Evolutionary conservation across 92 coral and sea anemone species (phyloP).

Genomic region (Zoanthus sociatus): DNA sequence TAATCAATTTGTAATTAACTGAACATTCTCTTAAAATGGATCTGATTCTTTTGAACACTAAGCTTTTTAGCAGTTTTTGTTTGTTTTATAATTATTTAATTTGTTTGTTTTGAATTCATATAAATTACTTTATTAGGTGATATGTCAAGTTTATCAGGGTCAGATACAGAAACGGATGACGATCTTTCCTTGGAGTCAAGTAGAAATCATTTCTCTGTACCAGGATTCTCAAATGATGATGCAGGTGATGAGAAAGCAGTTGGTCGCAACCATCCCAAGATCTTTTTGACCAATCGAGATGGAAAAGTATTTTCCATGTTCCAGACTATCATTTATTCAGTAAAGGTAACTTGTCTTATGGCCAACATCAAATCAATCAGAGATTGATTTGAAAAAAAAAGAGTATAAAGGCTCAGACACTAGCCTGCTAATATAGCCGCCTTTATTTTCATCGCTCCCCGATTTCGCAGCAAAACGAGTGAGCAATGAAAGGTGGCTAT

Average conservation of each 20-base stretch:
- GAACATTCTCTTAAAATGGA: no score
- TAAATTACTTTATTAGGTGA: conserved; percentile 75
- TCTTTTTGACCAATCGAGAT: conserved; percentile 71
- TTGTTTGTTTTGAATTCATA: not conserved
- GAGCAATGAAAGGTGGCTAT: no score
- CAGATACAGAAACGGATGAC: conserved; percentile 79
- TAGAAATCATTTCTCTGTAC: conserved; percentile 7
- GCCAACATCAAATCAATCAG: not conserved
- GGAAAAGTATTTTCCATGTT: conserved; percentile 78
- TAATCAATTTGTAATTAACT: no score
- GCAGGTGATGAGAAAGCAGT: conserved; percentile 3
- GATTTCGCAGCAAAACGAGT: no score
- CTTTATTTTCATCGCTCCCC: no score
- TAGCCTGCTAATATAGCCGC: no score
- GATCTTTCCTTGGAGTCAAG: conserved; percentile 72
- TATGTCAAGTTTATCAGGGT: conserved; percentile 96
- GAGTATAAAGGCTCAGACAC: not conserved
- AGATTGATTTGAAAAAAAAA: not conserved
- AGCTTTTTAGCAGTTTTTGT: not conserved
- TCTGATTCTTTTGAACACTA: no score
- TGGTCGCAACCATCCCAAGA: conserved; percentile 78
- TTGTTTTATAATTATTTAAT: not conserved
- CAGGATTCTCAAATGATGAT: conserved; percentile 14
- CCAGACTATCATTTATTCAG: conserved; percentile 74
- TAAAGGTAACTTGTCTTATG: conserved; percentile 60